Evolutionary conservation across 2,888 invertebrate species (phyloP).

Genomic region (Campaea margaritaria): DNA sequence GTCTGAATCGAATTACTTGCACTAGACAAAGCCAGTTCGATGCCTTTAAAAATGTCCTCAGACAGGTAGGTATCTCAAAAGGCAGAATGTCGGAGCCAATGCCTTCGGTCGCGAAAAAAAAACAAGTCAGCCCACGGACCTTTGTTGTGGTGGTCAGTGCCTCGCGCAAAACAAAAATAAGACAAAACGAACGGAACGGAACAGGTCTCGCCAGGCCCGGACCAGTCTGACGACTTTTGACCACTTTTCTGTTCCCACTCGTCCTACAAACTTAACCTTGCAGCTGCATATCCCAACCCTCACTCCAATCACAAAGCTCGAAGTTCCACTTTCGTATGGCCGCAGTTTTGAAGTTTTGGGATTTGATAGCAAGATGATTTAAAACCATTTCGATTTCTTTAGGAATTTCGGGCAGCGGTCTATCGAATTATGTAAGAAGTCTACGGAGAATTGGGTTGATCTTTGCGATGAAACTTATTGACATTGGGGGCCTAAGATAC

Average conservation of each 20-base stretch:
- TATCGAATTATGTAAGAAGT: conserved; percentile 46
- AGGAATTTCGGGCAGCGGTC: conserved; percentile 67
- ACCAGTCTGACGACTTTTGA: conserved; percentile 75
- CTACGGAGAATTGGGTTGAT: conserved; percentile 49
- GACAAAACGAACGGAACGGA: conserved; percentile 73
- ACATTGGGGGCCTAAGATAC: conserved; percentile 14
- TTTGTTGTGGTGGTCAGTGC: conserved; percentile 85
- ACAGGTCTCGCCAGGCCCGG: conserved; percentile 69
- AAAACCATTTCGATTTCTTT: conserved; percentile 81
- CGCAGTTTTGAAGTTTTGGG: conserved; percentile 7
- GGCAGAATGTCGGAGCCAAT: conserved; percentile 61
- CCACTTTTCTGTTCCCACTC: conserved; percentile 67
- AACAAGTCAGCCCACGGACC: conserved; percentile 70
- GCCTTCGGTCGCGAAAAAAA: conserved; percentile 57
- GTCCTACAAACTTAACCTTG: conserved; percentile 42
- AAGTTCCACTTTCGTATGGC: conserved; percentile 41
- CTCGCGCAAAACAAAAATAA: conserved; percentile 82
- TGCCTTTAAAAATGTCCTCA: conserved; percentile 16
- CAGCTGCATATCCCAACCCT: conserved; percentile 32
- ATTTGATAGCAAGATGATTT: conserved; percentile 57
- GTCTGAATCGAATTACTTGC: neutral
- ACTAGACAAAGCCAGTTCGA: neutral
- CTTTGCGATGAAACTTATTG: conserved; percentile 22
- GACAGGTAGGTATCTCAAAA: conserved; percentile 41
- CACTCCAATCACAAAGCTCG: conserved; percentile 42